Evolutionary conservation across 1,140 invertebrate species (phyloP).

Genomic region (Sycobia sp.): DNA sequence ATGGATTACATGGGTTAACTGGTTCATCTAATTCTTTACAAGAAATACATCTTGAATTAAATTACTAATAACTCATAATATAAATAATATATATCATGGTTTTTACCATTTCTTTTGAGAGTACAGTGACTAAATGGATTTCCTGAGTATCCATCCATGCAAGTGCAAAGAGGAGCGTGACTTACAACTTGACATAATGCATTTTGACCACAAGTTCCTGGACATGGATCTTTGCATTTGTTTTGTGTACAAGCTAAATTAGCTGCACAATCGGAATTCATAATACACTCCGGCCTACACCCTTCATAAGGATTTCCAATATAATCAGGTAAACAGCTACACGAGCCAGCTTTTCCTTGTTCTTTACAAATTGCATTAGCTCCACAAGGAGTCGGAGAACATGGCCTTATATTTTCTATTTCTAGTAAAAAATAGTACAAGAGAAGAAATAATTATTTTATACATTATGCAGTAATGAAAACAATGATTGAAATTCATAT

Average conservation of each 20-base stretch:
- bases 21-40: constrained; percentile 29
- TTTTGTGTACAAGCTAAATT: constrained; percentile 67
- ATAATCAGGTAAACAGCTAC: constrained; percentile 70
- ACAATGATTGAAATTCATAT: not conserved
- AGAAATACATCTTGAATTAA: not conserved
- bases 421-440: constrained; percentile 22
- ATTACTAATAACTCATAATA: not conserved
- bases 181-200: constrained; percentile 73
- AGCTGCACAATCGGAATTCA: constrained; percentile 69
- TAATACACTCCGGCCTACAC: constrained; percentile 70
- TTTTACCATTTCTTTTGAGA: constrained; percentile 46
- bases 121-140: constrained; percentile 67
- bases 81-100: not conserved
- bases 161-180: constrained; percentile 64
- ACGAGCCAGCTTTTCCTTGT: constrained; percentile 67
- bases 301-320: constrained; percentile 75
- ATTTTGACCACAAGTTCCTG: constrained; percentile 69
- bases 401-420: constrained; percentile 60
- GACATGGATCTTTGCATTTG: constrained; percentile 71
- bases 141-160: constrained; percentile 58
- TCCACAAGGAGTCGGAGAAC: constrained; percentile 71
- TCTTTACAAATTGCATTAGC: constrained; percentile 70
- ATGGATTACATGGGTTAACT: constrained; percentile 72
- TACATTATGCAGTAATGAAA: no score
- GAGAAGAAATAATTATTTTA: constrained; percentile 1